Percentiles rank a stretch among this genome's conserved stretches.
These are phyloP conservation scores for Catocala nupta DNA, from an alignment of 2,888 invertebrate species.

Conservation along the genomic window DNA sequence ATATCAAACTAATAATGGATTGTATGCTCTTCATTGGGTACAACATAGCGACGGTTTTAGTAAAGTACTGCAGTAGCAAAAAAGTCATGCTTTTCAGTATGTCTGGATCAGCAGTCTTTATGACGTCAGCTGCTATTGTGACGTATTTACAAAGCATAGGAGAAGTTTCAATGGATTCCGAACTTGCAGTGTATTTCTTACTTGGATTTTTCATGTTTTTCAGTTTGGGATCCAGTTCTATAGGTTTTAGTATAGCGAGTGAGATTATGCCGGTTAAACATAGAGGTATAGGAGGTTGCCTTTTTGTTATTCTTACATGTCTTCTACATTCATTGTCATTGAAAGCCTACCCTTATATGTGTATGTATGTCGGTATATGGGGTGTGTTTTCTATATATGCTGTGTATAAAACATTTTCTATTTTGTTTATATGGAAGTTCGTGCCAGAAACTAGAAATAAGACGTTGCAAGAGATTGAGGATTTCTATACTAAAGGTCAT, in stretches of 20 bases:
- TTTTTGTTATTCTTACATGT: conserved; percentile 35
- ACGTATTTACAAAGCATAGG: conserved; percentile 28
- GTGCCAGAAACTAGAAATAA: conserved; percentile 43
- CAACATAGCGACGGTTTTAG: conserved; percentile 22
- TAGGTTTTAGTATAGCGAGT: conserved; percentile 40
- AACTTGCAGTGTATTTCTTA: conserved; percentile 33
- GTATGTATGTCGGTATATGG: conserved; percentile 29
- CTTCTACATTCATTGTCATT: conserved; percentile 35
- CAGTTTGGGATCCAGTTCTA: conserved; percentile 32
- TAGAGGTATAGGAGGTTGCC: conserved; percentile 37
- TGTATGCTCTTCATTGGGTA: conserved; percentile 26
- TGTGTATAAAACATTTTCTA: conserved; percentile 11
- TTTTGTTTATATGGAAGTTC: conserved; percentile 37
- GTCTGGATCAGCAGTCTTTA: conserved; percentile 30
- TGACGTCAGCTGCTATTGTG: conserved; percentile 22
- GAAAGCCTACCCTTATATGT: conserved; percentile 43
- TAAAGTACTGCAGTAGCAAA: conserved; percentile 32
- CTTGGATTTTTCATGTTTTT: conserved; percentile 30
- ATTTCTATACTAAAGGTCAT: conserved; percentile 34
- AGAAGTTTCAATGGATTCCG: conserved; percentile 11
- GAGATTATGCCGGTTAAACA: conserved; percentile 49
- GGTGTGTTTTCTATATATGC: conserved; percentile 34
- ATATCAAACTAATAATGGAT: conserved; percentile 30
- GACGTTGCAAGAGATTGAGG: conserved; percentile 45
- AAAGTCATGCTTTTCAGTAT: conserved; percentile 35